Evolutionary conservation across 92 coral and sea anemone species (phyloP), one percentile per base, ranked within the genome.

Genomic region (Palythoa grandiflora): DNA sequence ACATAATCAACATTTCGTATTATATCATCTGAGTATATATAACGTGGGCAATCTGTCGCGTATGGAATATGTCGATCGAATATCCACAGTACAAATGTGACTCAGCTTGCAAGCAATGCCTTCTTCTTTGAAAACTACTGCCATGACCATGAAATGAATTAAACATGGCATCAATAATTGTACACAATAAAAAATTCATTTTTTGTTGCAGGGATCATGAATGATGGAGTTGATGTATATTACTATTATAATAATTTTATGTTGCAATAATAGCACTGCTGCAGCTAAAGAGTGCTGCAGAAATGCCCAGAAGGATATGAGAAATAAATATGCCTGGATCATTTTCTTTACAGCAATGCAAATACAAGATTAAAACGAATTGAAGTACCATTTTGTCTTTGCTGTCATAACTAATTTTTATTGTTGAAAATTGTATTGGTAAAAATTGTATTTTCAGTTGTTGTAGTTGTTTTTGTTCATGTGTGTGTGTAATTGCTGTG

Each of bases 191-290:
- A 70, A 7, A 39, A 47, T 13, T 65, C 39, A 66, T 81, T 63
- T 81, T 28, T 81, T 81, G 28, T 81, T 81, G 86, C 86, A 81
- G 86, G 86, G 86, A 81, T 65, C 13, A 47, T 36, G 3, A 28
- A 7, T 53, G 44, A 13, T 50, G 60, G 44, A 14, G 51, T 14
- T 20, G 20, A 81, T 2, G n/a, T 63, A 36, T 28, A 6, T 21
- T 15, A 7, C 20, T 28, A 7, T 7, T 50, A 19, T 17, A n/a
- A 44, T 51, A 44, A 44, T 44, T 44, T 4, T 44, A 8, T 2
- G 7, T 44, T 44, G 7, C 50, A 4, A 44, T 40, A 20, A 75
- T 50, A 47, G 2, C 5, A 35, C 19, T 6, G 12, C 17, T 12
- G 39, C 47, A 7, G 51, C 16, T 11, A 50, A 51, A 51, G 37